Evolutionary conservation across 1,140 invertebrate species (phyloP), one percentile per base, ranked within the genome.

Genomic region (Scaptomyza graminum): DNA sequence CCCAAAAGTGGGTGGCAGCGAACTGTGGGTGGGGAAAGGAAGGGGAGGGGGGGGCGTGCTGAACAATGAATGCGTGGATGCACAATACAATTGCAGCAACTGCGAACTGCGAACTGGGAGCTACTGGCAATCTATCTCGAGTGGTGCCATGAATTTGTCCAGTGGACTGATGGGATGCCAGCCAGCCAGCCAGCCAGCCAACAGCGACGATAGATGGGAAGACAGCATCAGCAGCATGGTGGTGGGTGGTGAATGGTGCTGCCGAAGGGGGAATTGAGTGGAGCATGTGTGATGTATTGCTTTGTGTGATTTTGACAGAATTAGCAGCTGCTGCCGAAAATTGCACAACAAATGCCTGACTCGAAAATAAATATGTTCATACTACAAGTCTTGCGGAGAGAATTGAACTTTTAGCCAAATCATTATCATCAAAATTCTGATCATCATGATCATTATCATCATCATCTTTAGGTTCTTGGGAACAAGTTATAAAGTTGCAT

Each of bases 231-330:
- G 11, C 12, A 28, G n/a, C 12, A 18, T 28, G 15, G 50, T 0
- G 16, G 12, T 31, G 9, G 1, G 12, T 39, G 52, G 7, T 22
- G 18, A 22, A 2, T 1, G 18, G 18, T n/a, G 18, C 18, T 22
- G 18, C 2, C 18, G 18, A 22, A 5, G 44, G 12, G 12, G 11
- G 55, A 2, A 13, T 13, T 22, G 39, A 61, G 44, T 41, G 52
- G 15, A 68, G 72, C 68, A 74, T 87, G 64, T 82, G 82, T 85
- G 82, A 85, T 85, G 82, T 87, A 85, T 85, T 85, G 82, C 82
- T 81, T 87, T 85, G 82, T 75, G 82, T 85, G 82, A 87, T 82
- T 87, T 79, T 85, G 82, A 85, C 82, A 85, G 82, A 85, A 85
- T 85, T 85, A 85, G 82, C 82, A 85, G 82, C 82, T 85, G 81